Evolutionary conservation across 2,888 invertebrate species (phyloP).

Genomic region (Lymantria monacha): DNA sequence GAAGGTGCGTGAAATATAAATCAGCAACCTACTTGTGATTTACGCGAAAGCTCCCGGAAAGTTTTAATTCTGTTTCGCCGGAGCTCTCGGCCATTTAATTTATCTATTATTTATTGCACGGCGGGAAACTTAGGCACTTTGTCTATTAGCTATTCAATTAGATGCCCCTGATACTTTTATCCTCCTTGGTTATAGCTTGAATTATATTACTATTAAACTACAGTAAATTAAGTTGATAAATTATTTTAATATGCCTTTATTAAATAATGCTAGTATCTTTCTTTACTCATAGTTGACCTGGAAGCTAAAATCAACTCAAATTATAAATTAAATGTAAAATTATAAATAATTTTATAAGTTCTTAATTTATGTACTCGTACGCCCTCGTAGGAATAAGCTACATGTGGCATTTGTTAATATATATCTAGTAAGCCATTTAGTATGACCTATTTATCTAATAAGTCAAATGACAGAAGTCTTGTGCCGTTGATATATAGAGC

Average conservation of each 20-base stretch:
- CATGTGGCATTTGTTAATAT: too few species aligned
- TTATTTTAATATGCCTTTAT: neutral
- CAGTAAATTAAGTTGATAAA: neutral
- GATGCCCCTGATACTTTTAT: conserved; percentile 40
- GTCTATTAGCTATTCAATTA: conserved; percentile 69
- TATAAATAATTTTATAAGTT: too few species aligned
- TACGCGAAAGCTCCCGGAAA: conserved; percentile 68
- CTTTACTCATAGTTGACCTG: too few species aligned
- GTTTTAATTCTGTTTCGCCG: conserved; percentile 72
- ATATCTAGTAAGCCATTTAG: too few species aligned
- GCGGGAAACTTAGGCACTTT: conserved; percentile 58
- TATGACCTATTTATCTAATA: too few species aligned
- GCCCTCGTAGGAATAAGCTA: too few species aligned
- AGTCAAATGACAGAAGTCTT: too few species aligned
- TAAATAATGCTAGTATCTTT: too few species aligned
- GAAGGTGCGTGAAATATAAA: conserved; percentile 75
- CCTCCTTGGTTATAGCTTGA: conserved; percentile 19
- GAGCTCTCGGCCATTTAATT: conserved; percentile 61
- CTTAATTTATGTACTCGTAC: too few species aligned
- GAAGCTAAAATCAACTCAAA: too few species aligned
- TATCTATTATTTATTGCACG: conserved; percentile 70
- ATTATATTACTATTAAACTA: neutral
- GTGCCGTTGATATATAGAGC: too few species aligned
- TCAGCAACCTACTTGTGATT: conserved; percentile 66
- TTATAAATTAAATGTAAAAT: too few species aligned